A percentile compares a stretch with the other conserved stretches of the same genome.
Conservation (phyloP, 1,140 invertebrate species). For the Lordiphosa collinella region DNA sequence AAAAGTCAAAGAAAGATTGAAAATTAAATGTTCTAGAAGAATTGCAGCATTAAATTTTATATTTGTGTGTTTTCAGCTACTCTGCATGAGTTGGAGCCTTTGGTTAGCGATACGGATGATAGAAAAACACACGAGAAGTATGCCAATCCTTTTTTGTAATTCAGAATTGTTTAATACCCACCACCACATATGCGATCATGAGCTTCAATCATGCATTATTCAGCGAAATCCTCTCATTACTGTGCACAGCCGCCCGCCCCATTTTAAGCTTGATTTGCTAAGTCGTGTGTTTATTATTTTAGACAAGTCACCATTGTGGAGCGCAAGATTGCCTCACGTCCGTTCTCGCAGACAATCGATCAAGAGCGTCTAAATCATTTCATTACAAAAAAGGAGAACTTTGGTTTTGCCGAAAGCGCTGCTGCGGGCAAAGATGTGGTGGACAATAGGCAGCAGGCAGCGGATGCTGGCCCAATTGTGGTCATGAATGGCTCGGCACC, state of each 20-base stretch:
- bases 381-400: conserved; percentile 78
- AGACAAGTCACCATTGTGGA: conserved; percentile 78
- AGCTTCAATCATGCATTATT: conserved; percentile 47
- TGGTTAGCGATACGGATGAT: conserved; percentile 86
- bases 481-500: conserved; percentile 70
- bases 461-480: conserved; percentile 43
- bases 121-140: conserved; percentile 79
- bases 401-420: conserved; percentile 64
- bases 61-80: conserved; percentile 79
- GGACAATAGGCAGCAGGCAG: conserved; percentile 41
- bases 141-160: conserved; percentile 47
- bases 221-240: conserved; percentile 31
- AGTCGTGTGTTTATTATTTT: conserved; percentile 26
- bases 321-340: conserved; percentile 80
- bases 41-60: conserved; percentile 58
- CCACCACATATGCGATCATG: conserved; percentile 24
- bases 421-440: conserved; percentile 47
- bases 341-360: conserved; percentile 88
- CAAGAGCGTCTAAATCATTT: conserved; percentile 83
- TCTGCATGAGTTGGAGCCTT: conserved; percentile 86
- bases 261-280: conserved; percentile 9
- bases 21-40: conserved; percentile 22
- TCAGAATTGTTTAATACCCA: conserved; percentile 12
- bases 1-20: conserved; percentile 22
- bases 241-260: conserved; percentile 24